Conservation (phyloP, 2,888 invertebrate genomes). For the Hydrotaea cyrtoneurina region DNA sequence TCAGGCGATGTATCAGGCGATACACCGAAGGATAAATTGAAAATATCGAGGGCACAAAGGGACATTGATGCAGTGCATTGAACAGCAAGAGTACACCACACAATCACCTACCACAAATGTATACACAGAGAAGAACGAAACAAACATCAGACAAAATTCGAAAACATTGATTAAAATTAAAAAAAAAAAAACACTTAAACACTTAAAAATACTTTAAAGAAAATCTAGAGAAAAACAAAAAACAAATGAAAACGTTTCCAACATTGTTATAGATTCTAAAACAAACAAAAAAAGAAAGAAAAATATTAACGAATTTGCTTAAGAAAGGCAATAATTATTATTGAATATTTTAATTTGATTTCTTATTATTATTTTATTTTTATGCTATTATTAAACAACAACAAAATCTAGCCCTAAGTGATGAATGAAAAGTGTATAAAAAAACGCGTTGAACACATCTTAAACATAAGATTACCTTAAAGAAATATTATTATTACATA, state of each 20-base stretch:
- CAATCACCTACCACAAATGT: slow-evolving; percentile 67
- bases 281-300: slow-evolving; percentile 40
- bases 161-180: slow-evolving; percentile 1
- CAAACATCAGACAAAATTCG: slow-evolving; percentile 33
- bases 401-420: slow-evolving; percentile 38
- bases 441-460: slow-evolving; percentile 39
- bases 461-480: slow-evolving; percentile 39
- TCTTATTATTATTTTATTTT: slow-evolving; percentile 34
- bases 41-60: slow-evolving; percentile 96
- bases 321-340: slow-evolving; percentile 73
- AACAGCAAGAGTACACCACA: slow-evolving; percentile 37
- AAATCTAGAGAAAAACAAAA: slow-evolving; percentile 34
- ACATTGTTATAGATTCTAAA: slow-evolving; percentile 33
- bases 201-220: slow-evolving; percentile 10
- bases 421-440: slow-evolving; percentile 55
- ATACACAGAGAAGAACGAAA: slow-evolving; percentile 33
- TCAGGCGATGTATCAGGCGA: slow-evolving; percentile 95
- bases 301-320: slow-evolving; percentile 76
- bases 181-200: background rate
- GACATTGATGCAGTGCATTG: slow-evolving; percentile 91
- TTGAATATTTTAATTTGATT: slow-evolving; percentile 35
- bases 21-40: slow-evolving; percentile 96
- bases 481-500: slow-evolving; percentile 39
- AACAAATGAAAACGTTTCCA: slow-evolving; percentile 56
- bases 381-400: slow-evolving; percentile 33